phyloP scores from a whole-genome alignment of 2,797 vertebrate species.

The Linurgus olivaceus region DNA sequence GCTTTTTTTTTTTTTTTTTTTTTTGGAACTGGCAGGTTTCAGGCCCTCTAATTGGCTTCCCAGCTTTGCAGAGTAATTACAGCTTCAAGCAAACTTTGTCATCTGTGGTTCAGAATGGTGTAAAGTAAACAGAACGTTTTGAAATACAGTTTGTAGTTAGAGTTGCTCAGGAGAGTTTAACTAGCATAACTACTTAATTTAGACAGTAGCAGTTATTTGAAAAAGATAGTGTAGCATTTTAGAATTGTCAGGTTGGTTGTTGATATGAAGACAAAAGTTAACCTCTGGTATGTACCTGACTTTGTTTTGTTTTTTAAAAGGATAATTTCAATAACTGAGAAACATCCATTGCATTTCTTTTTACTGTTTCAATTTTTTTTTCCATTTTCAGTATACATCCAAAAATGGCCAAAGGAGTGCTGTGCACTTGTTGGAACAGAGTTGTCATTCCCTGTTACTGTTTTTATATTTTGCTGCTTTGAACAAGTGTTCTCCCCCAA shows the following conservation, averaged over 20 bases:
- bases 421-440: neutral
- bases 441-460: neutral
- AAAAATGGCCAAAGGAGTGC: neutral
- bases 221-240: constrained; percentile 7
- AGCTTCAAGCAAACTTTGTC: constrained; percentile 79
- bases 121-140: constrained; percentile 77
- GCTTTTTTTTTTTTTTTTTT: constrained; percentile 59
- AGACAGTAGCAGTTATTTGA: constrained; percentile 23
- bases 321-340: neutral
- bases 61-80: constrained; percentile 78
- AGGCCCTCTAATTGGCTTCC: constrained; percentile 78
- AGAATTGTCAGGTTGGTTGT: neutral
- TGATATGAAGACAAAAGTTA: neutral
- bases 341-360: neutral
- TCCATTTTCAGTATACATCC: neutral
- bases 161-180: constrained; percentile 70
- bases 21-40: constrained; percentile 74
- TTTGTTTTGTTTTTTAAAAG: neutral
- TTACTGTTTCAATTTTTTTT: neutral
- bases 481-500: neutral
- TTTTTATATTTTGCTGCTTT: neutral
- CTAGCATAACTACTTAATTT: constrained; percentile 61
- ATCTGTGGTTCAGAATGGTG: constrained; percentile 80
- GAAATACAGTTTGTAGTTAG: constrained; percentile 73
- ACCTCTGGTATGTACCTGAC: neutral